Evolutionary conservation across 2,888 invertebrate species (phyloP).

Genomic region (Crepidodera aurea): DNA sequence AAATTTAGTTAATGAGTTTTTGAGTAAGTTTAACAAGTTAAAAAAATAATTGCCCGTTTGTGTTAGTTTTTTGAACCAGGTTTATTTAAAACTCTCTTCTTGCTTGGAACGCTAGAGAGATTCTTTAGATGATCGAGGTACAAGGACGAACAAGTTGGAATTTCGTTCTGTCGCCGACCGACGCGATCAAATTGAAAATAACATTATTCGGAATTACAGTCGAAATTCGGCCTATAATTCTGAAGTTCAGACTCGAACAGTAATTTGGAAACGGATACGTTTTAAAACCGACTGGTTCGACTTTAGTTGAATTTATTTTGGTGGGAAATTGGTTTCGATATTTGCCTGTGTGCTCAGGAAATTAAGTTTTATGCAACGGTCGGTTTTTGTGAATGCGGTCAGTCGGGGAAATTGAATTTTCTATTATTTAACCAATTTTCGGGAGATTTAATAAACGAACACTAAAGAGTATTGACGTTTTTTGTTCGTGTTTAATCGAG

Average conservation of each 20-base stretch:
- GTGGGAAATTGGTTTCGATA: slow-evolving; percentile 28
- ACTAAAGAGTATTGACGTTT: too few relatives aligned
- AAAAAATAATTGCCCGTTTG: too few relatives aligned
- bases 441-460: too few relatives aligned
- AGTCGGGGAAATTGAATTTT: slow-evolving; percentile 18
- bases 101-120: too few relatives aligned
- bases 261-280: slow-evolving; percentile 25
- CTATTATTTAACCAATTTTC: not conserved
- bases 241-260: not conserved
- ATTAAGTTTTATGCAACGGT: slow-evolving; percentile 20
- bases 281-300: slow-evolving; percentile 14
- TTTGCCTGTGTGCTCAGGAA: slow-evolving; percentile 22
- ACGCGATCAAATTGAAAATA: slow-evolving; percentile 11
- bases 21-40: too few relatives aligned
- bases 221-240: not conserved
- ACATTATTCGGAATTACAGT: slow-evolving; percentile 14
- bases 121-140: too few relatives aligned
- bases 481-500: too few relatives aligned
- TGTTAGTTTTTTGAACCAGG: too few relatives aligned
- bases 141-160: too few relatives aligned
- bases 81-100: too few relatives aligned
- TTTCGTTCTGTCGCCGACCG: too few relatives aligned
- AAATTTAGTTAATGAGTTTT: too few relatives aligned
- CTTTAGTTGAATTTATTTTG: slow-evolving; percentile 21
- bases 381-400: slow-evolving; percentile 13